A percentile compares a stretch with the other conserved stretches of the same genome.
phyloP scores from a whole-genome alignment of 2,888 invertebrate species.

The Noctua pronuba region DNA sequence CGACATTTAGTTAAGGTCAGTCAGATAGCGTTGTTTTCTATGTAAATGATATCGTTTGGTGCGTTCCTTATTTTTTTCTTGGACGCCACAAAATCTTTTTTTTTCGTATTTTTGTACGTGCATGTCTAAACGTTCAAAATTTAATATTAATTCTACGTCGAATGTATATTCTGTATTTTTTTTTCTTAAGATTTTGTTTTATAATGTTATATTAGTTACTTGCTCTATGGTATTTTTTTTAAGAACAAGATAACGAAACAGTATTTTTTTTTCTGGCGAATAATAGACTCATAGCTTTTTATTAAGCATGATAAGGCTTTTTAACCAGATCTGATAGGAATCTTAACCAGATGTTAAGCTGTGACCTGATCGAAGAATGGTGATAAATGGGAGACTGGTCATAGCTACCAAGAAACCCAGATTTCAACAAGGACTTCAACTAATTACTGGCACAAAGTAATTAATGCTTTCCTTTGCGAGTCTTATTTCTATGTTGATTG shows the following conservation, averaged over 20 bases:
- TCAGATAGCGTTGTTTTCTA: constrained; percentile 45
- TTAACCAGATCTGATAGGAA: neutral
- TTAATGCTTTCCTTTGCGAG: neutral
- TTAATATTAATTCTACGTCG: neutral
- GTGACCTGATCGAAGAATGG: neutral
- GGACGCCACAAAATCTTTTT: neutral
- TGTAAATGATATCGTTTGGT: constrained; percentile 61
- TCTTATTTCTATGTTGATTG: neutral
- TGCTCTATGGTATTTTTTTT: too few relatives aligned
- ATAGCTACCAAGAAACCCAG: neutral
- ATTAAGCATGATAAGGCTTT: neutral
- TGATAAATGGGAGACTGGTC: neutral
- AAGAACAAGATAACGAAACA: neutral
- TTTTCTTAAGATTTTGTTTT: neutral
- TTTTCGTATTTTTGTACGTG: neutral
- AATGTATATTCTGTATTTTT: neutral
- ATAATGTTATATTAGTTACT: neutral
- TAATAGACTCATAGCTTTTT: neutral
- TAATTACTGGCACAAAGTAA: neutral
- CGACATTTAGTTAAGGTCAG: constrained; percentile 75
- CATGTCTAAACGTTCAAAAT: neutral
- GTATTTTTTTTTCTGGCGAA: neutral
- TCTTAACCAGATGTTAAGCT: neutral
- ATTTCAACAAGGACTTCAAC: neutral
- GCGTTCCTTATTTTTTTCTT: constrained; percentile 50